Percentiles rank a stretch among this genome's conserved stretches.
These are phyloP conservation scores for Macroramphosus scolopax DNA, from an alignment of 2,797 vertebrate genomes.

Conservation along the genomic window DNA sequence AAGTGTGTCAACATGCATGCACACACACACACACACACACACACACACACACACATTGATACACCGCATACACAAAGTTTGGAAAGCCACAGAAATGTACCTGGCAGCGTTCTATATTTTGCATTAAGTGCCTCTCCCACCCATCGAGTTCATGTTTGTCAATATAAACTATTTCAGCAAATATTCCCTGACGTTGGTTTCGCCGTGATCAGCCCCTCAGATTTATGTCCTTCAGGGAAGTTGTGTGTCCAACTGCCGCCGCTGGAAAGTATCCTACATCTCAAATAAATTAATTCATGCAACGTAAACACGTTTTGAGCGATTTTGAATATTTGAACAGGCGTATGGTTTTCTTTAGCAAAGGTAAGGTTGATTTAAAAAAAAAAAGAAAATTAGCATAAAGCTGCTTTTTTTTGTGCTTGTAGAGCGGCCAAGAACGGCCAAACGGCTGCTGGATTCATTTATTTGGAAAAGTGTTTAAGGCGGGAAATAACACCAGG, in stretches of 20 bases:
- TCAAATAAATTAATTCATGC: conserved; percentile 41
- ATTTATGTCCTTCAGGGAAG: conserved; percentile 41
- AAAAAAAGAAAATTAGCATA: no score
- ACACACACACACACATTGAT: conserved; percentile 7
- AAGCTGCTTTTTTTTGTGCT: no score
- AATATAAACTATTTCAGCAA: conserved; percentile 69
- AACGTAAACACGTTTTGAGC: conserved; percentile 30
- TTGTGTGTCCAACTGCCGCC: conserved; percentile 16
- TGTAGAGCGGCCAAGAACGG: no score
- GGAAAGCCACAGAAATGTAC: conserved; percentile 69
- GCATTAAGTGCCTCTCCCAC: conserved; percentile 66
- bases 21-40: conserved; percentile 19
- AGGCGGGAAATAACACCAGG: no score
- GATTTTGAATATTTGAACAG: conserved; percentile 18
- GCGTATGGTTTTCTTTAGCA: neutral
- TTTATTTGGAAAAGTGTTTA: no score
- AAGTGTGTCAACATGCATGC: conserved; percentile 55
- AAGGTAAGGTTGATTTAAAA: no score
- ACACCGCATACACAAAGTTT: conserved; percentile 13
- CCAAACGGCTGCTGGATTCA: no score
- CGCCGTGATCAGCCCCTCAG: conserved; percentile 22
- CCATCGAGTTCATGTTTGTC: conserved; percentile 72
- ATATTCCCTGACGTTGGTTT: conserved; percentile 46
- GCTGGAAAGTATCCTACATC: conserved; percentile 39
- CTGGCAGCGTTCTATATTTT: conserved; percentile 64